Conservation (phyloP, 1,140 invertebrate species). For the Aphaenogaster floridana region DNA sequence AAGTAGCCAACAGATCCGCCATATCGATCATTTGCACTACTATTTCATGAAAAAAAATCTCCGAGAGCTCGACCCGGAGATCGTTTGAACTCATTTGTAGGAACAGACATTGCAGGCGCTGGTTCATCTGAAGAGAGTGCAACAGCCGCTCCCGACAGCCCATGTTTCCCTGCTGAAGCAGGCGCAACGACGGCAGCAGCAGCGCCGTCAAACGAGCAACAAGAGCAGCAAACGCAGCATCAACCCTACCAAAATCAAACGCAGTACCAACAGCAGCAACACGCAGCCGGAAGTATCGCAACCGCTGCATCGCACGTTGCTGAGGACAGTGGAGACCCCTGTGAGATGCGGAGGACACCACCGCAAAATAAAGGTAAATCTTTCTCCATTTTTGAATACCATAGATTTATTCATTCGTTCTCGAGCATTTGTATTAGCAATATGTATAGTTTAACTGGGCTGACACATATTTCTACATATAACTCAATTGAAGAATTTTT, state of each 20-base stretch:
- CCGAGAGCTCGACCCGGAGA: neutral
- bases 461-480: too few relatives aligned
- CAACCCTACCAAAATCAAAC: constrained; percentile 71
- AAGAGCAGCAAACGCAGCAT: constrained; percentile 36
- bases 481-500: too few relatives aligned
- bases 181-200: neutral
- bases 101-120: constrained; percentile 73
- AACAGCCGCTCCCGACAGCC: constrained; percentile 53
- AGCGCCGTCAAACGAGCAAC: constrained; percentile 66
- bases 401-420: too few relatives aligned
- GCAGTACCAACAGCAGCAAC: constrained; percentile 73
- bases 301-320: constrained; percentile 70
- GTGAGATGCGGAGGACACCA: constrained; percentile 86
- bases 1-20: neutral
- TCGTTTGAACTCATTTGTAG: constrained; percentile 50
- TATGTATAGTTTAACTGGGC: too few relatives aligned
- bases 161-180: constrained; percentile 69
- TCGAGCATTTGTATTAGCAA: too few relatives aligned
- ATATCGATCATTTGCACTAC: neutral
- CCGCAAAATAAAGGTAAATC: constrained; percentile 85
- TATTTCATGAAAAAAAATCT: neutral
- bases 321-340: constrained; percentile 82
- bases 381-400: neutral
- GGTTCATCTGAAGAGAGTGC: constrained; percentile 69
- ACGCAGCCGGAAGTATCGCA: constrained; percentile 69